These are phyloP conservation scores for Nebria brevicollis DNA, from an alignment of 2,888 invertebrate genomes.

Conservation along the genomic window DNA sequence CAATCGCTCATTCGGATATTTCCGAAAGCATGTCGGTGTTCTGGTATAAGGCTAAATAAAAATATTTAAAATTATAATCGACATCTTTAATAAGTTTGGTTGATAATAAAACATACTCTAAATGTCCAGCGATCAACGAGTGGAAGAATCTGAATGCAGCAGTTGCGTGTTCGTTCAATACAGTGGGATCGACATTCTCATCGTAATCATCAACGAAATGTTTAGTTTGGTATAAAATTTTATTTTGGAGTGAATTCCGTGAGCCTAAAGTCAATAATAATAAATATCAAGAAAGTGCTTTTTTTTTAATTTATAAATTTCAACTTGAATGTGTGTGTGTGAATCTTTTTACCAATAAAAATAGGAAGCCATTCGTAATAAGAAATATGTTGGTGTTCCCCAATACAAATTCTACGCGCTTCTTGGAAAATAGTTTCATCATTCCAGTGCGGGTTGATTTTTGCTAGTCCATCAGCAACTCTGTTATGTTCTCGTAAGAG, in stretches of 20 bases:
- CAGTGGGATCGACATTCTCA: conserved; percentile 71
- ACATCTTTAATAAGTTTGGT: not conserved
- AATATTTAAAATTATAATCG: conserved; percentile 4
- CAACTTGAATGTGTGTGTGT: too few species aligned
- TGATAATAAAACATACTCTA: conserved; percentile 66
- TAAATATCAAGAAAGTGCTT: too few species aligned
- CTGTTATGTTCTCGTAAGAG: conserved; percentile 80
- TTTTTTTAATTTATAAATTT: too few species aligned
- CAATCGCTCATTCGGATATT: conserved; percentile 76
- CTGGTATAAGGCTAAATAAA: conserved; percentile 67
- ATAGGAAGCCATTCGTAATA: conserved; percentile 83
- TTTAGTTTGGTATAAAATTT: conserved; percentile 70
- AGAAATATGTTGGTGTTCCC: conserved; percentile 76
- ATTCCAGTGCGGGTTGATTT: conserved; percentile 79
- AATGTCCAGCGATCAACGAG: conserved; percentile 73
- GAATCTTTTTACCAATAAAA: conserved; percentile 68
- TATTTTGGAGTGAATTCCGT: conserved; percentile 72
- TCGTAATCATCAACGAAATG: conserved; percentile 76
- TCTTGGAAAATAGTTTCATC: conserved; percentile 81
- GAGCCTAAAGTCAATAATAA: conserved; percentile 59
- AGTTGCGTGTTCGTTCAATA: conserved; percentile 76
- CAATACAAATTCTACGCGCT: conserved; percentile 74
- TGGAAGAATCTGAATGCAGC: conserved; percentile 82
- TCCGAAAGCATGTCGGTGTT: conserved; percentile 66
- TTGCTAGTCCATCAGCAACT: conserved; percentile 69